Evolutionary conservation across 2,797 vertebrate genomes (phyloP), one percentile per base, ranked within the genome.

Genomic region (Meriones psammophilus): DNA sequence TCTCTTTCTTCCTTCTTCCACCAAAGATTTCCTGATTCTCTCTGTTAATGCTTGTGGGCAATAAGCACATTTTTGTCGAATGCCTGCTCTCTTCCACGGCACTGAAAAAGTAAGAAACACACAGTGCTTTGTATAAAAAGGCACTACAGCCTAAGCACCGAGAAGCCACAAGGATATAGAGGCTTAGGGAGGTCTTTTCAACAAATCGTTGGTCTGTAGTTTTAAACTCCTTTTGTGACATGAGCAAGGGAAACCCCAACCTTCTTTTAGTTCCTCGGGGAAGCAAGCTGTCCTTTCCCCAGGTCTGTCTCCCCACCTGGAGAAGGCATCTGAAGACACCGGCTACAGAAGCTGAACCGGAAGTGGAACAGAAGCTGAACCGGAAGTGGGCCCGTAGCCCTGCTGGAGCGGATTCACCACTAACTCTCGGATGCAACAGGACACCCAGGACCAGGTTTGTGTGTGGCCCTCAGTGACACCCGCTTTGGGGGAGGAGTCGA

Each of bases 171-270:
- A 87, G 26, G 10, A 69, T 76, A 80, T 14, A 91, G 66, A 92
- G 54, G 26, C 73, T 76, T 92, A 54, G 8, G 8, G 28, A 88
- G 15, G 73, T 68, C 60, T 88, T 89, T 78, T 84, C 71, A 92
- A 92, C 92, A 88, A 58, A 94, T 89, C 77, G 92, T 4, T 56
- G 74, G 22, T 84, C 74, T 78, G 8, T 58, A 81, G 89, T 42
- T 93, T 84, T 39, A 78, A 54, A 79, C 2, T 28, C n/a, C 84
- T 81, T 96, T 60, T 42, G 66, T 54, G 62, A 69, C 26, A 58
- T 14, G 80, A 94, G 42, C 26, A 22, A n/a, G 42, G 54, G 28
- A 95, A 91, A 22, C 58, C 14, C 58, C 3, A 26, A 3, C 39
- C 54, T 60, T 77, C 33, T 78, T 68, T 36, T 54, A 33, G n/a